A percentile compares a stretch with the other conserved stretches of the same genome.
These are phyloP conservation scores for Calonectris borealis DNA, from an alignment of 2,113 vertebrate species.

Conservation along the genomic window DNA sequence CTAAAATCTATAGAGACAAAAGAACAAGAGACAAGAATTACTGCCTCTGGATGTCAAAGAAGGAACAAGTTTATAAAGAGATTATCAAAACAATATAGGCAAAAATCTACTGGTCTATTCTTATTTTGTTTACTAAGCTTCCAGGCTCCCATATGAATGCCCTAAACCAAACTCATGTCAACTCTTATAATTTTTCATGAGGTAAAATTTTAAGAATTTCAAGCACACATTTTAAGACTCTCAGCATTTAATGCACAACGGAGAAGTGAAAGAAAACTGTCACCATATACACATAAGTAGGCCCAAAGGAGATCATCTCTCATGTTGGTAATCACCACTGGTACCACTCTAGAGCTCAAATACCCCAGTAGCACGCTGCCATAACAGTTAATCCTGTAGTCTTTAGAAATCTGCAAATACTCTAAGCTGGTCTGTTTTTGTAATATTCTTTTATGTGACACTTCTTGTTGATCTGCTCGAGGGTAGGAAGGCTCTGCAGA, in stretches of 20 bases:
- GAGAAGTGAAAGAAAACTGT: background rate
- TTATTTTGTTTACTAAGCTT: background rate
- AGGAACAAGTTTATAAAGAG: background rate
- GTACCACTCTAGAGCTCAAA: background rate
- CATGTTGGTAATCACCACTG: background rate
- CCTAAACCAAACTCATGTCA: background rate
- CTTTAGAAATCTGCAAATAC: background rate
- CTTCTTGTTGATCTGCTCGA: too few species aligned
- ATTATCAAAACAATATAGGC: background rate
- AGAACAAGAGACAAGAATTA: background rate
- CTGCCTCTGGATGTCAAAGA: background rate
- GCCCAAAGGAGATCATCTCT: background rate
- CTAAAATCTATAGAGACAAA: background rate
- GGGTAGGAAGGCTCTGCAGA: too few species aligned
- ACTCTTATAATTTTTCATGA: background rate
- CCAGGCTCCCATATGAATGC: background rate
- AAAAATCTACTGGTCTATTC: background rate
- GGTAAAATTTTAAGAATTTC: background rate
- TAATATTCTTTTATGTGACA: background rate
- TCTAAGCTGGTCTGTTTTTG: background rate
- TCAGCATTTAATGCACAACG: background rate
- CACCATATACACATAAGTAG: background rate
- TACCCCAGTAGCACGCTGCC: fast-evolving
- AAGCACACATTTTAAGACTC: background rate
- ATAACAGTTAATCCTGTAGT: background rate